phyloP scores from a whole-genome alignment of 2,888 invertebrate species.

The Aproaerema taeniolella region DNA sequence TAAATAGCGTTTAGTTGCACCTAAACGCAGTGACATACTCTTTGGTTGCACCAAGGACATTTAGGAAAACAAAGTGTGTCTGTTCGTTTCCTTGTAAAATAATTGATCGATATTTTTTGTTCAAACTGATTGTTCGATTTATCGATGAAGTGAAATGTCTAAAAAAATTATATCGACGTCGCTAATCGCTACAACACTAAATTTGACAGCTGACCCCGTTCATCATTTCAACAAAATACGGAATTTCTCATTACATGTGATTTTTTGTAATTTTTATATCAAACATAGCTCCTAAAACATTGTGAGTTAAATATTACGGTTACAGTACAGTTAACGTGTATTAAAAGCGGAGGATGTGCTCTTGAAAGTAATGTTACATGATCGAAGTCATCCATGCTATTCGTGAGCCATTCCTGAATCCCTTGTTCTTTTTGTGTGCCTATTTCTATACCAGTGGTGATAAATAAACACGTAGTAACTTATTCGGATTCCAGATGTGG shows the following conservation, averaged over 20 bases:
- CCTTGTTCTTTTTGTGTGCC: constrained; percentile 50
- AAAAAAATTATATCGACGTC: too few relatives aligned
- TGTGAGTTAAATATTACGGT: constrained; percentile 25
- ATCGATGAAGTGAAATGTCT: too few relatives aligned
- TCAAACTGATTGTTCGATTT: too few relatives aligned
- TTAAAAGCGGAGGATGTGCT: neutral
- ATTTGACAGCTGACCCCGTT: constrained; percentile 34
- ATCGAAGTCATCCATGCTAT: constrained; percentile 20
- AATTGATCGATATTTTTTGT: too few relatives aligned
- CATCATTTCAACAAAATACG: constrained; percentile 25
- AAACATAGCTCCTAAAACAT: constrained; percentile 17
- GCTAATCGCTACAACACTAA: constrained; percentile 16
- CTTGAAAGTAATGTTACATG: constrained; percentile 19
- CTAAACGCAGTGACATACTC: too few relatives aligned
- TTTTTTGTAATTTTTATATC: neutral
- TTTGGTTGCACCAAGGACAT: too few relatives aligned
- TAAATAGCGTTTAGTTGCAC: too few relatives aligned
- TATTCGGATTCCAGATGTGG: constrained; percentile 47
- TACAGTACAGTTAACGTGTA: neutral
- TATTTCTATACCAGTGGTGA: constrained; percentile 47
- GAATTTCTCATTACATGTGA: constrained; percentile 1
- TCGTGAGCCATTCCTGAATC: constrained; percentile 22
- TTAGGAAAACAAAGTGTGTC: too few relatives aligned
- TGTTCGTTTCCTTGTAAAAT: too few relatives aligned
- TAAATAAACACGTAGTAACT: constrained; percentile 37